Base-by-base conservation (phyloP, 2,113 vertebrate species). In the Cryptomyrus ogoouensis region DNA sequence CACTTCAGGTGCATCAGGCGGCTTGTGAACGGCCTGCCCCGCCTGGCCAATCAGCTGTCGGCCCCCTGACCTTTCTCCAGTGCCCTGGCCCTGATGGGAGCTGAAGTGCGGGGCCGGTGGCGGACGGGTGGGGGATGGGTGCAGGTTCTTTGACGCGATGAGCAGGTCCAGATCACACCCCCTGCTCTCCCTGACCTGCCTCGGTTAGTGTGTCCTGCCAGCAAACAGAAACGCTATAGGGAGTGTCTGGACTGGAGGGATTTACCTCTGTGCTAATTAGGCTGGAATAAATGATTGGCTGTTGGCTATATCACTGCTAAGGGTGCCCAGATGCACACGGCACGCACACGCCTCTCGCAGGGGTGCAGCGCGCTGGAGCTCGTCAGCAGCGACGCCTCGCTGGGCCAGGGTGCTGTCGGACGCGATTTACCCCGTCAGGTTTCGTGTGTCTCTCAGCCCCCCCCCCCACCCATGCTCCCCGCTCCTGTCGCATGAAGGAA, bases 211-310 rank as follows among this genome's bases (percentile, higher is more conserved):
- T 89, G 92, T 93, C 94, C 93, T 96, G 95, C 96, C 96, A 96
- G 94, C 94, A 92, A 93, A 77, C 93, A 93, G 95, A 92, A 94
- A 95, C 94, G 96, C 94, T 95, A 94, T 93, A 56, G 91, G 90
- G 91, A 91, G 89, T 84, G 88, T 93, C 94, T 96, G 96, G 96
- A 96, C 95, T 95, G 96, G 96, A 94, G 95, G 95, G 96, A 96
- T 96, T 96, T 97, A 96, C 96, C 97, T 96, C 96, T 96, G 96
- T 97, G 97, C 95, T 97, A 98, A 98, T 98, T 97, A 96, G 97
- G 96, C 96, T 97, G 97, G 97, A 97, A 98, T 97, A 97, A 97
- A 97, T 97, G 97, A 97, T 97, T 97, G 97, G 97, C 97, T 97
- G 97, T 94, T 96, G 93, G 94, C 96, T 96, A 96, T 96, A 97